phyloP scores from a whole-genome alignment of 1,140 invertebrate species.

The Eueides isabella region DNA sequence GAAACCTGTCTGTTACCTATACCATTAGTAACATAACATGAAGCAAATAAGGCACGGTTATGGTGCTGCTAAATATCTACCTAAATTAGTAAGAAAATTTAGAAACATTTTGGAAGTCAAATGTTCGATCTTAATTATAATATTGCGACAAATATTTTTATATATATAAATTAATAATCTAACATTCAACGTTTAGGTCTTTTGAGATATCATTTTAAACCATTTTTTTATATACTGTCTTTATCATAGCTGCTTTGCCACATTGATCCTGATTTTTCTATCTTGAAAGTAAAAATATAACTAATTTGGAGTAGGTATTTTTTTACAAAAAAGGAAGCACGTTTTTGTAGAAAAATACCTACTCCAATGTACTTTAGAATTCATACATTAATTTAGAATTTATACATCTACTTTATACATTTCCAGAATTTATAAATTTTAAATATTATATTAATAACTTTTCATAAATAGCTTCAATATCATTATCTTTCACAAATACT shows the following conservation, averaged over 20 bases:
- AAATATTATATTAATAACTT: conserved; percentile 7
- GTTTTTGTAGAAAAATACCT: no score
- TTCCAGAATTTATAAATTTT: no score
- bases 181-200: no score
- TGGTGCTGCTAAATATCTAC: background rate
- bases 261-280: no score
- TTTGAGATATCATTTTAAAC: no score
- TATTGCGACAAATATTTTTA: no score
- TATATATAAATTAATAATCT: background rate
- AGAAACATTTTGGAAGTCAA: background rate
- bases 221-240: no score
- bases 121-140: no score
- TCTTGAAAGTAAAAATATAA: no score
- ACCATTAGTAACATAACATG: background rate
- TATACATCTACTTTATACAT: background rate
- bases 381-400: background rate
- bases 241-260: no score
- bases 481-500: conserved; percentile 15
- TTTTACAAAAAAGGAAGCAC: no score
- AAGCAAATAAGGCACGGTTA: background rate
- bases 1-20: background rate
- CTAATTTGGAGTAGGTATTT: no score
- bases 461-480: background rate
- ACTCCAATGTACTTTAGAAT: background rate
- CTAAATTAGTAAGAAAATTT: background rate